These are phyloP conservation scores for Glomeris maerens DNA, from an alignment of 1,140 invertebrate genomes.

Conservation along the genomic window DNA sequence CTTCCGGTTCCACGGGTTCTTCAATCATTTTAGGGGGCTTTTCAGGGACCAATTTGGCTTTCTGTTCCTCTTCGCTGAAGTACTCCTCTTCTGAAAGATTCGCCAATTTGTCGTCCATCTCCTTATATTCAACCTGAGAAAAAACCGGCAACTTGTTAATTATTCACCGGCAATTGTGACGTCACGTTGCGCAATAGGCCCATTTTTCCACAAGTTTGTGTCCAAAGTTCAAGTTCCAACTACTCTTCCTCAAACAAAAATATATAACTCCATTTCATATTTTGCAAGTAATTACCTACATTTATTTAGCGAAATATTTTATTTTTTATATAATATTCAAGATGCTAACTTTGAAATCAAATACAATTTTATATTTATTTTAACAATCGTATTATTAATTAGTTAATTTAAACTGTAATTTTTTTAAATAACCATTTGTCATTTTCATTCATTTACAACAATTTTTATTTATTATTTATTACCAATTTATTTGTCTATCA, in stretches of 20 bases:
- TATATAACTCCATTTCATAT: not conserved
- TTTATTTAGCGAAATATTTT: not conserved
- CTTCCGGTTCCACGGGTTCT: conserved; percentile 19
- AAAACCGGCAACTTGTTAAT: not conserved
- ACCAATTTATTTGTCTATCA: too few relatives aligned
- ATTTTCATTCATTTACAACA: too few relatives aligned
- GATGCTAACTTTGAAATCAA: too few relatives aligned
- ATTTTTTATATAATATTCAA: too few relatives aligned
- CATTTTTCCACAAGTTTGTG: not conserved
- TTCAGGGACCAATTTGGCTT: conserved; percentile 10
- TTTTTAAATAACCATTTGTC: too few relatives aligned
- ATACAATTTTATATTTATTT: too few relatives aligned
- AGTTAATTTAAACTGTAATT: too few relatives aligned
- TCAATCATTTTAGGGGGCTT: conserved; percentile 14
- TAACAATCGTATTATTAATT: too few relatives aligned
- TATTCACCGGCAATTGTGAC: too few relatives aligned
- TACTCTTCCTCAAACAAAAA: not conserved
- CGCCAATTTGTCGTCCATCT: conserved; percentile 27
- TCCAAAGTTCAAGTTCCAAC: not conserved
- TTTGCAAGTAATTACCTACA: not conserved
- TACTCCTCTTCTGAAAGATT: conserved; percentile 29
- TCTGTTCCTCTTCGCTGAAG: conserved; percentile 25
- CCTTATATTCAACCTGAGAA: conserved; percentile 29
- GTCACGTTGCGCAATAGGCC: too few relatives aligned
- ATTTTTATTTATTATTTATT: too few relatives aligned